phyloP scores from a whole-genome alignment of 2,797 vertebrate species.

The Melanotaenia maccullochi region DNA sequence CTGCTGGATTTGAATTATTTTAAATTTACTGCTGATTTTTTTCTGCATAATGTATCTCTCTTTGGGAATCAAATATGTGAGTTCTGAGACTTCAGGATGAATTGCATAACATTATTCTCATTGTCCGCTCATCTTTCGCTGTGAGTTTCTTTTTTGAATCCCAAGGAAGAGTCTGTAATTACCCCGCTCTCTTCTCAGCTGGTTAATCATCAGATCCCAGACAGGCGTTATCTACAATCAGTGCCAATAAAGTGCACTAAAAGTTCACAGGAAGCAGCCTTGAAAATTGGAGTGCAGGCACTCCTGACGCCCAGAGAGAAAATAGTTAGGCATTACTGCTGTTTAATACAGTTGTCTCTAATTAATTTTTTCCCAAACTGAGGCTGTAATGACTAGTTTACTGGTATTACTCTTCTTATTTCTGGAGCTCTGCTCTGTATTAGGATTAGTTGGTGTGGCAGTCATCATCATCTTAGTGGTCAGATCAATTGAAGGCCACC shows the following conservation, averaged over 20 bases:
- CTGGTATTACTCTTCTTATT: neutral
- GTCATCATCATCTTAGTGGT: slow-evolving; percentile 35
- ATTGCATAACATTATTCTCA: neutral
- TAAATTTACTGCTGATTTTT: neutral
- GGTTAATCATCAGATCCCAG: slow-evolving; percentile 55
- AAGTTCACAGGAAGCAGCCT: slow-evolving; percentile 46
- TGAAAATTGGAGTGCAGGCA: slow-evolving; percentile 14
- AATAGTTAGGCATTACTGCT: neutral
- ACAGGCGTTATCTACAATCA: slow-evolving; percentile 44
- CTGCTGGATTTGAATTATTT: neutral
- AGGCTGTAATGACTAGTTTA: slow-evolving; percentile 1
- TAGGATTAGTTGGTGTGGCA: slow-evolving; percentile 12
- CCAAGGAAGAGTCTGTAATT: slow-evolving; percentile 49
- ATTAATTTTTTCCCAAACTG: slow-evolving; percentile 11
- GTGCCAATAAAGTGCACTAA: slow-evolving; percentile 43
- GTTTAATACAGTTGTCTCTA: slow-evolving; percentile 4
- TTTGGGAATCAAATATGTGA: neutral
- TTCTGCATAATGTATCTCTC: neutral
- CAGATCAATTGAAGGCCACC: slow-evolving; percentile 27
- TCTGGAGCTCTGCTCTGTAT: neutral
- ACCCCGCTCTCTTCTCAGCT: slow-evolving; percentile 4
- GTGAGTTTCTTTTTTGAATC: slow-evolving; percentile 46
- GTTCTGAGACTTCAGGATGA: neutral
- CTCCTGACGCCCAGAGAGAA: neutral
- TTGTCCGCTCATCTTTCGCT: neutral